Percentiles rank a stretch among this genome's conserved stretches.
These are phyloP conservation scores for Sarcophaga subvicina DNA, from an alignment of 2,888 invertebrate genomes.

Conservation along the genomic window DNA sequence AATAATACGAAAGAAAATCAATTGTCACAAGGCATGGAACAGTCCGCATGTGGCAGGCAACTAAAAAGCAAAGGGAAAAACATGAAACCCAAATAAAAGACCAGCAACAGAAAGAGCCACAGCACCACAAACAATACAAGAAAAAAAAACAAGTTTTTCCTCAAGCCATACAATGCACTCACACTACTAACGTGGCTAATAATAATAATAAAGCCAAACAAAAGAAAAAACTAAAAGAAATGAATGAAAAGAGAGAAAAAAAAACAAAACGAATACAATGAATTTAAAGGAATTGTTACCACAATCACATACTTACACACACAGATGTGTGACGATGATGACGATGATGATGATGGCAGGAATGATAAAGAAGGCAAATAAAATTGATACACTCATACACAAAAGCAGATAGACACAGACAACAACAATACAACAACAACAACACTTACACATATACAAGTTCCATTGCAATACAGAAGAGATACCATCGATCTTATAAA, in stretches of 20 bases:
- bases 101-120: slow-evolving; percentile 11
- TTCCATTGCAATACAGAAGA: background rate
- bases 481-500: slow-evolving; percentile 51
- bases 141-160: slow-evolving; percentile 61
- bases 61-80: slow-evolving; percentile 16
- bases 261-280: background rate
- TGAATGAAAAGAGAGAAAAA: no score
- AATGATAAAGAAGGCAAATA: slow-evolving; percentile 66
- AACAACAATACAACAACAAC: slow-evolving; percentile 32
- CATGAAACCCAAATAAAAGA: slow-evolving; percentile 29
- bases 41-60: slow-evolving; percentile 32
- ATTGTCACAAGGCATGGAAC: slow-evolving; percentile 44
- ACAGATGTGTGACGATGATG: slow-evolving; percentile 36
- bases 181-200: background rate
- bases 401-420: slow-evolving; percentile 45
- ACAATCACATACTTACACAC: slow-evolving; percentile 37
- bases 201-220: background rate
- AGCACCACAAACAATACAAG: slow-evolving; percentile 34
- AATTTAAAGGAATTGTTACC: slow-evolving; percentile 47
- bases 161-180: slow-evolving; percentile 13
- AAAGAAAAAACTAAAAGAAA: background rate
- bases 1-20: slow-evolving; percentile 32
- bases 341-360: slow-evolving; percentile 50
- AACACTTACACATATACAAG: background rate
- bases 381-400: slow-evolving; percentile 65